Evolutionary conservation across 2,113 vertebrate species (phyloP).

Genomic region (Phainopepla nitens): DNA sequence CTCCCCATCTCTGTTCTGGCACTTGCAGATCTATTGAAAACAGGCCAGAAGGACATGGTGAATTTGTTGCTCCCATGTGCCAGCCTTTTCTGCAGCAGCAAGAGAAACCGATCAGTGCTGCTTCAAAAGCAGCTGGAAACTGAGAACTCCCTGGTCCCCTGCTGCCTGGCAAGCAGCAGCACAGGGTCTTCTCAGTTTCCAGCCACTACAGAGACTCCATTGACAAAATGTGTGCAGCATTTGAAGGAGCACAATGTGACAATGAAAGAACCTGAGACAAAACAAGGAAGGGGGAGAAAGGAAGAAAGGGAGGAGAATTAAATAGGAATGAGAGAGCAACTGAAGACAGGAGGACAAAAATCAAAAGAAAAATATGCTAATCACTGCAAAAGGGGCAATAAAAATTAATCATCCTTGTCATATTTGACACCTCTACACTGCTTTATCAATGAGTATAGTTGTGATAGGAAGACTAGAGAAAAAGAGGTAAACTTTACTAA

Average conservation of each 20-base stretch:
- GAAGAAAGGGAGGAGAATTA: neutral
- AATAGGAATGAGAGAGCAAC: neutral
- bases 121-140: constrained; percentile 64
- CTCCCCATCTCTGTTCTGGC: constrained; percentile 43
- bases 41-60: constrained; percentile 60
- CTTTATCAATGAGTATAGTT: neutral
- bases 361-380: neutral
- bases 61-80: constrained; percentile 55
- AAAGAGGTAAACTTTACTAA: neutral
- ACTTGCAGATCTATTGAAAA: constrained; percentile 42
- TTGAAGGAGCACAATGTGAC: constrained; percentile 55
- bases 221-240: constrained; percentile 26
- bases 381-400: neutral
- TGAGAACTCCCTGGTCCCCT: constrained; percentile 48
- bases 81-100: constrained; percentile 47
- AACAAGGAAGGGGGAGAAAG: neutral
- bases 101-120: constrained; percentile 53
- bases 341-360: neutral
- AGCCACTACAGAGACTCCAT: constrained; percentile 59
- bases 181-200: constrained; percentile 55
- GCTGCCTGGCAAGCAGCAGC: constrained; percentile 48
- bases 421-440: neutral
- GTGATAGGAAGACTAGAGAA: neutral
- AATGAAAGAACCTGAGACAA: constrained; percentile 54
- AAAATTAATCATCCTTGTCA: neutral